phyloP scores from a whole-genome alignment of 2,113 vertebrate genomes.

The Platycercus adscitus region DNA sequence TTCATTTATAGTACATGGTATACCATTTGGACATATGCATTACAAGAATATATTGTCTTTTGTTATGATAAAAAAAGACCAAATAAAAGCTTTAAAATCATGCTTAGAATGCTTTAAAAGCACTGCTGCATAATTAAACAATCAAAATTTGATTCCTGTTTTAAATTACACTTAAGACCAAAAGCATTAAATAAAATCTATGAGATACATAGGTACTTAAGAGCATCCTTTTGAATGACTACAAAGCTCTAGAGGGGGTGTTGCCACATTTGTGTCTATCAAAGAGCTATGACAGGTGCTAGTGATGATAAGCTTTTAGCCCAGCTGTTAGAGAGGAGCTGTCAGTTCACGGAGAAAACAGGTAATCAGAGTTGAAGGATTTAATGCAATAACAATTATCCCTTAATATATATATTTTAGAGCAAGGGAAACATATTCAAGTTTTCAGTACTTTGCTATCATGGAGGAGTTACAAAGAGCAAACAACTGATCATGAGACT shows the following conservation, averaged over 20 bases:
- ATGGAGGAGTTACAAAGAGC: background rate
- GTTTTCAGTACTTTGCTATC: background rate
- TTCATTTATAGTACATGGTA: background rate
- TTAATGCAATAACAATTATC: background rate
- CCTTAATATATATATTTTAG: background rate
- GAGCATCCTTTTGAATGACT: background rate
- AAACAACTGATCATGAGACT: background rate
- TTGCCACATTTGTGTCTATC: background rate
- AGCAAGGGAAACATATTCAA: background rate
- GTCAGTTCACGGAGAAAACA: background rate
- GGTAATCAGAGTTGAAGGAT: background rate
- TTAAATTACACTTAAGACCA: background rate
- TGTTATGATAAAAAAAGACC: background rate
- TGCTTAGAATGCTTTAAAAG: background rate
- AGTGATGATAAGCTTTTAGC: background rate
- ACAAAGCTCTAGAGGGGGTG: background rate
- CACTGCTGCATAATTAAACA: background rate
- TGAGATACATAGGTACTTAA: background rate
- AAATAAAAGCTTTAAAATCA: background rate
- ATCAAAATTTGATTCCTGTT: background rate
- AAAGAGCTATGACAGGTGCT: background rate
- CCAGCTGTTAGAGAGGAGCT: background rate
- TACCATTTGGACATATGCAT: background rate
- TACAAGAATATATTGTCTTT: background rate
- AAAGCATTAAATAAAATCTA: background rate